Conservation (phyloP, 2,113 vertebrate species). For the Caretta caretta region DNA sequence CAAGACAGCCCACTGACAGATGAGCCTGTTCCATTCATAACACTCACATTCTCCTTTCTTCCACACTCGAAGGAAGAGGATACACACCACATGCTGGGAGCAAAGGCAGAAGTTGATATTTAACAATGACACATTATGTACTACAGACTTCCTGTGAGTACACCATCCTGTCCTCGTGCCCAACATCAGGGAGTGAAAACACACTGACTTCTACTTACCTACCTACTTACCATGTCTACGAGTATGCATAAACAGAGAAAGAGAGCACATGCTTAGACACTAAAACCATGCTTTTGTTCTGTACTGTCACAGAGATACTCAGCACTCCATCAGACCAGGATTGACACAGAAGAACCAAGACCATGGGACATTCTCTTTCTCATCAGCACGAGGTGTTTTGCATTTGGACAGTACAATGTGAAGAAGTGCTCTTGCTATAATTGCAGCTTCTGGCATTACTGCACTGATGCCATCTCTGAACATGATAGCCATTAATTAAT, state of each 20-base stretch:
- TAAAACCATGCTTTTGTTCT: neutral
- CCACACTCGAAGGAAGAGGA: neutral
- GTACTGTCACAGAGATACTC: neutral
- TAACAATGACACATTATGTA: neutral
- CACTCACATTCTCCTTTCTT: neutral
- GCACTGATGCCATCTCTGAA: neutral
- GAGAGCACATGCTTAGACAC: neutral
- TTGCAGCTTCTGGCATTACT: slow-evolving; percentile 8
- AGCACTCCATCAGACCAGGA: neutral
- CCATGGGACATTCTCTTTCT: neutral
- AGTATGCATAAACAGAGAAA: rapidly evolving
- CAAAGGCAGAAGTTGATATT: slow-evolving; percentile 24
- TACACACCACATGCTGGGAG: rapidly evolving
- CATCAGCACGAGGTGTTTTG: neutral
- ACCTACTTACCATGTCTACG: neutral
- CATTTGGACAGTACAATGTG: neutral
- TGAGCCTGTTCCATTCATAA: neutral
- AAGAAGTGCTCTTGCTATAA: neutral
- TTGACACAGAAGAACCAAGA: neutral
- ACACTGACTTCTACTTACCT: neutral
- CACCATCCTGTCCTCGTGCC: neutral
- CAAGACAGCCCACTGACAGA: slow-evolving; percentile 64
- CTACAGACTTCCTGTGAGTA: neutral
- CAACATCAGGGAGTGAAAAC: neutral
- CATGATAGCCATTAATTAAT: slow-evolving; percentile 62